These are phyloP conservation scores for Hippocampus mohnikei DNA, from an alignment of 2,113 vertebrate genomes.

Conservation along the genomic window DNA sequence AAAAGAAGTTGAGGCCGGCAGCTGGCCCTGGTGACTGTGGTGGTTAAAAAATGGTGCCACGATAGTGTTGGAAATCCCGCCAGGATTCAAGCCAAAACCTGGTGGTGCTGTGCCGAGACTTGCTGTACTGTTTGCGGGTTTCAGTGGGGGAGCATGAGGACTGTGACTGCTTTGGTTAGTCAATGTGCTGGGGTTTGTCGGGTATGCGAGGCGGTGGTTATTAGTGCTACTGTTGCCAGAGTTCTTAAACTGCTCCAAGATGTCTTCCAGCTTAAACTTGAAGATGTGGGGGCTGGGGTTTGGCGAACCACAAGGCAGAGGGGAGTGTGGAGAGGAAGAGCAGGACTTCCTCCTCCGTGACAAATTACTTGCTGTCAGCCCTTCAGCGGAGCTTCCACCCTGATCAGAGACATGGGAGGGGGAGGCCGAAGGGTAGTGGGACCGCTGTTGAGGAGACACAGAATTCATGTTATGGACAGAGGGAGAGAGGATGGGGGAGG, in stretches of 20 bases:
- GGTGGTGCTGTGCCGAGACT: slow-evolving; percentile 57
- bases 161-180: slow-evolving; percentile 74
- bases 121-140: slow-evolving; percentile 43
- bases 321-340: slow-evolving; percentile 60
- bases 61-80: slow-evolving; percentile 72
- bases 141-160: slow-evolving; percentile 54
- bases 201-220: slow-evolving; percentile 56
- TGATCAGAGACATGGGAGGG: slow-evolving; percentile 68
- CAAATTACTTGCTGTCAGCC: slow-evolving; percentile 48
- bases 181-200: slow-evolving; percentile 46
- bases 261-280: slow-evolving; percentile 72
- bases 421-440: slow-evolving; percentile 72
- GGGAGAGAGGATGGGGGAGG: slow-evolving; percentile 52
- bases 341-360: slow-evolving; percentile 58
- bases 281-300: slow-evolving; percentile 56
- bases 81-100: slow-evolving; percentile 53
- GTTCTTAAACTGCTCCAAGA: slow-evolving; percentile 77
- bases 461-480: slow-evolving; percentile 64
- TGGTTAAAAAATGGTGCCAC: slow-evolving; percentile 68
- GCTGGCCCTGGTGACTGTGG: slow-evolving; percentile 73
- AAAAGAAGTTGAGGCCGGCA: slow-evolving; percentile 76
- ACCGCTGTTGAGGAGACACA: slow-evolving; percentile 67
- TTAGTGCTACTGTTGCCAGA: slow-evolving; percentile 71
- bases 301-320: slow-evolving; percentile 57
- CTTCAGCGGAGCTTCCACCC: slow-evolving; percentile 52